Evolutionary conservation across 2,797 vertebrate genomes (phyloP), one percentile per base, ranked within the genome.

Genomic region (Pempheris klunzingeri): DNA sequence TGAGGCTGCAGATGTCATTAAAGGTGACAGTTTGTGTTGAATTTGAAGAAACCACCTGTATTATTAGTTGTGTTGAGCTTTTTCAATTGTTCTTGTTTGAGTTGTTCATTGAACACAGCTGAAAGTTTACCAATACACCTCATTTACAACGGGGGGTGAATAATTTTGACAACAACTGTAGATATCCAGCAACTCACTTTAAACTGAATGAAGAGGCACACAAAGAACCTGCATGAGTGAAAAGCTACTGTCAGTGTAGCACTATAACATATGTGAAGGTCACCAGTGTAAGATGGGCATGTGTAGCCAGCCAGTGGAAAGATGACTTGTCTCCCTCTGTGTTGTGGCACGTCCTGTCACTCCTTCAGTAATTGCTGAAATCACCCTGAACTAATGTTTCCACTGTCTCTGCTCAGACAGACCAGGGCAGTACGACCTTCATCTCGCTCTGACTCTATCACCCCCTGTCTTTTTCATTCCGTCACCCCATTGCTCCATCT

Each of bases 301-400:
- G 61, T 64, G 55, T 17, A 58, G 57, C 34, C n/a, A 46, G 20
- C 46, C 54, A 52, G 5, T 4, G 15, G 54, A 22, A 10, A 59
- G 50, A 17, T n/a, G 34, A 26, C 63, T 28, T 24, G 26, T 74
- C 50, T 62, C 46, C 55, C n/a, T 38, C 22, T 26, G 46, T 58
- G 66, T 53, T 58, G 22, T 44, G 17, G 14, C 39, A 69, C 63
- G 4, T 77, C 38, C 64, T 73, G 41, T 63, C 75, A 50, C 26
- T 80, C 39, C 66, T 59, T 41, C 54, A 77, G 78, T 76, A 84
- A 82, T 79, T 55, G 77, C 63, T 81, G 58, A 79, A 81, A 87
- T 88, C 80, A 82, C 68, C 71, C 84, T 61, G 74, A 86, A 82
- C 87, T 80, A 85, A 84, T 78, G 72, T 81, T 80, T 84, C 68